Conservation (phyloP, 1,140 invertebrate species). For the Heliconius himera region DNA sequence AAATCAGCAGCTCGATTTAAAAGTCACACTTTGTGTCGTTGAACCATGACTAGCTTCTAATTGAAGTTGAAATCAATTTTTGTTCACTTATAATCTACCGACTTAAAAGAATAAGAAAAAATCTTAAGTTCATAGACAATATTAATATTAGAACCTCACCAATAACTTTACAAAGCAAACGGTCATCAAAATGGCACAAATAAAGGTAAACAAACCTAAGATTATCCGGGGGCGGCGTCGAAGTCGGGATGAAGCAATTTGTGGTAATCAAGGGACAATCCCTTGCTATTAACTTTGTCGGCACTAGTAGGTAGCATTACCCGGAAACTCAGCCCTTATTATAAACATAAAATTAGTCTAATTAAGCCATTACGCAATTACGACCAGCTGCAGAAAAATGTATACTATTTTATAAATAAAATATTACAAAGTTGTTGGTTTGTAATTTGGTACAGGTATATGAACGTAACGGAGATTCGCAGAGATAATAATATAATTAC, state of each 20-base stretch:
- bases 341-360: conserved; percentile 50
- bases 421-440: conserved; percentile 3
- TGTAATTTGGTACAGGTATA: background rate
- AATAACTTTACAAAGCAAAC: background rate
- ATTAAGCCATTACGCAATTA: conserved; percentile 54
- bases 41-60: no score
- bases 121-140: background rate
- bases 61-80: no score
- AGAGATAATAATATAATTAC: background rate
- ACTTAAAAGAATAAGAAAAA: no score
- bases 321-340: conserved; percentile 46
- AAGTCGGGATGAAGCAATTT: conserved; percentile 70
- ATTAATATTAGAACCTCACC: background rate
- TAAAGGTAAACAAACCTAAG: conserved; percentile 38
- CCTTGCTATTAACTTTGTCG: conserved; percentile 68
- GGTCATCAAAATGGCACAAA: conserved; percentile 25
- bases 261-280: conserved; percentile 67
- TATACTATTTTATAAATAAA: conserved; percentile 4
- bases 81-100: no score
- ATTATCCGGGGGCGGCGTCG: conserved; percentile 52
- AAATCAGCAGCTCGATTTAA: no score
- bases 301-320: conserved; percentile 41
- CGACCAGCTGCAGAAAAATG: conserved; percentile 42
- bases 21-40: no score
- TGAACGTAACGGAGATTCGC: background rate